These are phyloP conservation scores for Drosophila meridiana DNA, from an alignment of 2,888 invertebrate genomes.

Conservation along the genomic window DNA sequence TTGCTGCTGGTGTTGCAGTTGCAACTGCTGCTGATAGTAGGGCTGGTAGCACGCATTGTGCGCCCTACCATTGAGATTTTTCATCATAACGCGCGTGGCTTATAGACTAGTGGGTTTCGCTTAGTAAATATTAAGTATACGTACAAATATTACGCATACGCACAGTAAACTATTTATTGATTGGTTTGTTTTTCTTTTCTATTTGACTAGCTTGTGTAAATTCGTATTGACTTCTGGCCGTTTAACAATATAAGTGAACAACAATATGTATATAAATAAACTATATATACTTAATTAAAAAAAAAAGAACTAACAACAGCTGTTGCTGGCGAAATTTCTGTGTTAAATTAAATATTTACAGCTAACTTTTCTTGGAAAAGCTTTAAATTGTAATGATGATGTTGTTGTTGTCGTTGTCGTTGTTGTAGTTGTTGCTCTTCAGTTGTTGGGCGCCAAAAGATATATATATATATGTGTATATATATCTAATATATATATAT, in stretches of 20 bases:
- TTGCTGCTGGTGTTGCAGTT: slow-evolving; percentile 55
- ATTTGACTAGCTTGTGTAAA: slow-evolving; percentile 30
- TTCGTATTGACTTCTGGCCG: slow-evolving; percentile 41
- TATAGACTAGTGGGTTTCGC: slow-evolving; percentile 22
- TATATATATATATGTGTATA: slow-evolving; percentile 7
- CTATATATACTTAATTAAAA: slow-evolving; percentile 19
- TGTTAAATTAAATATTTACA: slow-evolving; percentile 57
- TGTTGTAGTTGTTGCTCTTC: slow-evolving; percentile 34
- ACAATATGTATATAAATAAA: slow-evolving; percentile 40
- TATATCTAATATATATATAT: slow-evolving; percentile 9
- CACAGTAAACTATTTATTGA: slow-evolving; percentile 39
- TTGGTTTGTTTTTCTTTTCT: background rate
- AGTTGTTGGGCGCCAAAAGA: slow-evolving; percentile 49
- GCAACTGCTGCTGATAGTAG: slow-evolving; percentile 65
- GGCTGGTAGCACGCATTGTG: slow-evolving; percentile 79
- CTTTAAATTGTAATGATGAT: slow-evolving; percentile 44
- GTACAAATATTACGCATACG: slow-evolving; percentile 64
- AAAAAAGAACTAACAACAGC: slow-evolving; percentile 30
- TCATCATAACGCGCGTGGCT: slow-evolving; percentile 69
- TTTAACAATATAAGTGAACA: slow-evolving; percentile 53
- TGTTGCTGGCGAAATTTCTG: slow-evolving; percentile 16
- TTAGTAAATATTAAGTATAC: slow-evolving; percentile 72
- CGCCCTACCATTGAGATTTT: slow-evolving; percentile 77
- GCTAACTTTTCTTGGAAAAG: slow-evolving; percentile 74
- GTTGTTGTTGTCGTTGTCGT: slow-evolving; percentile 42